These are phyloP conservation scores for Aspiorhynchus laticeps DNA, from an alignment of 2,113 vertebrate genomes.

Conservation along the genomic window DNA sequence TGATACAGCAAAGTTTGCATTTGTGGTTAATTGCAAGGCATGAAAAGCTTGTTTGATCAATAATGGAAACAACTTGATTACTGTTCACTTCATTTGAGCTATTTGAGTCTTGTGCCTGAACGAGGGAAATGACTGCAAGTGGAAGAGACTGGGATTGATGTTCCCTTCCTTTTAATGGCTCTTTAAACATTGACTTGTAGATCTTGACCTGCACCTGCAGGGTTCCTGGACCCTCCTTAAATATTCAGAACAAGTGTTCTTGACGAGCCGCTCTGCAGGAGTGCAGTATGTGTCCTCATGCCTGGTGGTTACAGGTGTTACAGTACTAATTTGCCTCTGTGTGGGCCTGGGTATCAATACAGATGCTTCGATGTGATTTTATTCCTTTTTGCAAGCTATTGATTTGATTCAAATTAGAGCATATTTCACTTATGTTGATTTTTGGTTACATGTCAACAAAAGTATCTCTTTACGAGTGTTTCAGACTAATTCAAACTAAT, in stretches of 20 bases:
- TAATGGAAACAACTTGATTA: slow-evolving; percentile 36
- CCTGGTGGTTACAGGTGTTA: not conserved
- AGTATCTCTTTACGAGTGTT: not conserved
- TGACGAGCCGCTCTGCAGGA: not conserved
- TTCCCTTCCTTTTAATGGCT: slow-evolving; percentile 23
- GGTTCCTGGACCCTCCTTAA: slow-evolving; percentile 24
- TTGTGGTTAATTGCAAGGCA: slow-evolving; percentile 28
- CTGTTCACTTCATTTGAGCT: not conserved
- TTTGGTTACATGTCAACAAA: not conserved
- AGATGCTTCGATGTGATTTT: not conserved
- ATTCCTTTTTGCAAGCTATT: not conserved
- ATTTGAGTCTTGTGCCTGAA: slow-evolving; percentile 23
- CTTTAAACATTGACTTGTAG: slow-evolving; percentile 24
- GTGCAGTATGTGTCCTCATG: not conserved
- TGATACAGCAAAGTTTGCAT: not conserved
- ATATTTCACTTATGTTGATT: not conserved
- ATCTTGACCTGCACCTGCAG: slow-evolving; percentile 17
- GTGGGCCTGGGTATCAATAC: not conserved
- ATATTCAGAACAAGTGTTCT: slow-evolving; percentile 38
- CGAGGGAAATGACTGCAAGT: not conserved
- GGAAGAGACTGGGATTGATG: not conserved
- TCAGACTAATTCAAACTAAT: not conserved
- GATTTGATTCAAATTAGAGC: not conserved
- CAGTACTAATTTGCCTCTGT: not conserved
- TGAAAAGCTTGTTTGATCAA: slow-evolving; percentile 44